Evolutionary conservation across 2,113 vertebrate genomes (phyloP), one percentile per base, ranked within the genome.

Genomic region (Aldabrachelys gigantea): DNA sequence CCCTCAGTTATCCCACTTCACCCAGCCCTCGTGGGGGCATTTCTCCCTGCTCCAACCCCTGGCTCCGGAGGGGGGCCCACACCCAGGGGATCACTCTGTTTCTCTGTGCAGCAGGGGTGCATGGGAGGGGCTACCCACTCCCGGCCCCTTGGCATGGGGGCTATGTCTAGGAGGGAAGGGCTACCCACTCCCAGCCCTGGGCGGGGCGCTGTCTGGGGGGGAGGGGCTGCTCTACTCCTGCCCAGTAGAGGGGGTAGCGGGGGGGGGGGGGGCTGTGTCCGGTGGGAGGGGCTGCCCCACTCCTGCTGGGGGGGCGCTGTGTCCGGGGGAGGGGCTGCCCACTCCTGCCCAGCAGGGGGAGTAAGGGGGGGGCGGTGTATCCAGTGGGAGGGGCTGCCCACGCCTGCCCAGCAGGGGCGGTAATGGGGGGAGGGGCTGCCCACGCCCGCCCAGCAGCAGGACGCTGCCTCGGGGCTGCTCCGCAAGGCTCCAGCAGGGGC

Each of bases 131-230:
- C 57, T 21, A 2, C 76, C 49, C 29, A 17, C 84, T 0, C 56
- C 2, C 82, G 4, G 38, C 41, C 38, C 54, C 38, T 5, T 9
- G 54, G 22, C 3, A 3, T 8, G 54, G 22, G 54, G 54, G 19
- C 5, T 35, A 1, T 6, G 10, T 59, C 10, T 8, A 0, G 35
- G 0, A 35, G 10, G 24, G 5, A 31, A 6, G 44, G 2, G 13
- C 57, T 14, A 4, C 76, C 38, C 29, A 50, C 84, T 0, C 56
- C 2, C n/a, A 31, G 38, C 27, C 54, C 38, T 9, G 8, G 53
- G 21, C 17, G 17, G 16, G 52, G 41, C 3, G 41, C 41, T 41
- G 41, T 41, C 44, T 44, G 44, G 44, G 44, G 44, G 44, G 44
- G 44, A 6, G 44, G 44, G 44, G n/a, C 65, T 50, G 50, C 47